Evolutionary conservation across 1,140 invertebrate genomes (phyloP), one percentile per base, ranked within the genome.

Genomic region (Hylaeus volcanicus): DNA sequence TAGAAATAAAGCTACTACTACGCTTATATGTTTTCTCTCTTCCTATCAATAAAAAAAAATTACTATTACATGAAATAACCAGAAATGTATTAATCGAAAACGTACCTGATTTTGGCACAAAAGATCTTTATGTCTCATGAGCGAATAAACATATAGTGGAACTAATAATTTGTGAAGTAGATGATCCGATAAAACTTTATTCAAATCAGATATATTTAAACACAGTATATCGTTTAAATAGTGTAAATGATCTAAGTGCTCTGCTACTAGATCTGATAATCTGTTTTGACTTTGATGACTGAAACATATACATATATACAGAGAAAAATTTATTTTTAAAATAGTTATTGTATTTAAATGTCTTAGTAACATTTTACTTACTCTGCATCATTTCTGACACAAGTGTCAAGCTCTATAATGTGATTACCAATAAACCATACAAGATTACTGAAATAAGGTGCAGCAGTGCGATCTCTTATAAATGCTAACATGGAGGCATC

Each of bases 361-460:
- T 64, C 45, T 74, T 72, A 37, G 55, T 55, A 43, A 72, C 14
- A 51, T 37, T 68, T 12, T 55, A 95, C 96, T 96, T 94, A 99
- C 98, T 99, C 98, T 72, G 97, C 97, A 94, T 98, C 98, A 91
- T 98, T 98, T 89, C 98, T 95, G 45, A 99, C 97, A 94, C 98
- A 99, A 5, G 95, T 95, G 93, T 99, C 98, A 69, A 99, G 93
- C 93, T 99, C 98, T 79, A 99, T 94, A 77, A 99, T 98, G 92
- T 99, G 98, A 94, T 98, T 99, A 69, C 98, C 99, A 91, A 99
- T 99, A 90, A 99, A 99, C 98, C 98, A 99, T n/a, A 99, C 98
- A 43, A 99, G 95, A 94, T 99, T 99, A 81, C 98, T 99, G 91
- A 99, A 99, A 94, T 99, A 99, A 11, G 98, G 98, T 41, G 98